Evolutionary conservation across 2,797 vertebrate species (phyloP), one percentile per base, ranked within the genome.

Genomic region (Martes flavigula): DNA sequence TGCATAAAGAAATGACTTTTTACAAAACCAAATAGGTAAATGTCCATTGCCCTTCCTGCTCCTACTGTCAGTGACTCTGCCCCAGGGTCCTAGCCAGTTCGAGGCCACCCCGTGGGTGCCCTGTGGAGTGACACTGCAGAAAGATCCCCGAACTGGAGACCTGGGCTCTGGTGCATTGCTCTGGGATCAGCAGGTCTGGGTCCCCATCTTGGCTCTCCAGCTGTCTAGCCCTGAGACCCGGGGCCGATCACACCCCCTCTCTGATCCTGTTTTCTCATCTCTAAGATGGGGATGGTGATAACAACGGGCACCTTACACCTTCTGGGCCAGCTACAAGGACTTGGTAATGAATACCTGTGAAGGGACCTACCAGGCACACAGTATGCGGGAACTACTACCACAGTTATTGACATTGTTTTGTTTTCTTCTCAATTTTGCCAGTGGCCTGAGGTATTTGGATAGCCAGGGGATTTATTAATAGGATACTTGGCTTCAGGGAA

Each of bases 361-460:
- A 58, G 25, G 35, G 13, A 8, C 32, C 14, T 11, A 4, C 40
- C 15, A 23, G 60, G 46, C 32, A 7, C 51, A 40, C 3, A 0
- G 2, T 0, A 12, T 2, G 1, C 0, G 3, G 43, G 35, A 64
- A 64, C 14, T 6, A 7, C 32, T 10, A 0, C 20, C 7, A 25
- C 17, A 35, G 4, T 3, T 2, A 0, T 9, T 51, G 23, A 15
- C 82, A 5, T 38, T 14, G 3, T 23, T 88, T 72, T 54, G 15
- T 38, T 72, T 73, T 46, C 82, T 77, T 90, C 43, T 85, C 25
- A 51, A 12, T 78, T 78, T 78, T 32, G 75, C 70, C 84, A 32
- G 3, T 5, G 56, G 30, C 66, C 25, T 1, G 27, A 27, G 43
- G 7, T 21, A n/a, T 12, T 6, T 2, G 62, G 25, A 35, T 18